Base-by-base conservation (phyloP, 92 coral and sea anemone species). In the Paramuricea clavata region DNA sequence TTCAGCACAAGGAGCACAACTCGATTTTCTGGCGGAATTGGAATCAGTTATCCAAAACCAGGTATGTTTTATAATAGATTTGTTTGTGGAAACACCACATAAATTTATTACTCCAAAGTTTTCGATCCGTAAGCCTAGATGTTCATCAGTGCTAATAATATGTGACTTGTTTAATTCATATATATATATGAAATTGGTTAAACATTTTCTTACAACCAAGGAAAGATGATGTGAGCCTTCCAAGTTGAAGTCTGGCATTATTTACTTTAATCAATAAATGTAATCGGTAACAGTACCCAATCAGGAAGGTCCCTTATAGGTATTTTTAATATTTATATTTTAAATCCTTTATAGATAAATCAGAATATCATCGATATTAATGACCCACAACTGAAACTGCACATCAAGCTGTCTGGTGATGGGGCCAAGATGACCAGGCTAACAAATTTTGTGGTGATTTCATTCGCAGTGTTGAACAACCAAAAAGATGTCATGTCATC, bases 361-460 rank as follows among this genome's bases (percentile, higher is more conserved):
- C 77, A 70, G 25, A 33, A 33, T 34, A 19, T 33, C 23, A 9
- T 70, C 9, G 70, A 62, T 35, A 70, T 70, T 0, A 5, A 15
- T 70, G 77, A 70, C 25, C 49, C 77, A 70, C 10, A 33, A 6
- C 49, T 70, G 5, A 32, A 32, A 0, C 16, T 70, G 9, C 49
- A 70, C 34, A 35, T 70, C 25, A 70, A 42, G 23, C n/a, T 62
- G 0, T 62, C 70, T 62, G 70, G 70, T 23, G 70, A 62, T 62
- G 70, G 70, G 32, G 70, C 70, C 13, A 62, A 1, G 70, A 62
- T 62, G 70, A 11, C 70, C 10, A 23, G 70, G 34, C 69, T 61
- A 5, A 61, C 69, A 22, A 62, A 62, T 28, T 62, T 62, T 62
- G 33, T 62, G 17, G 70, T 23, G 21, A 25, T 62, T 10, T 17